phyloP scores from a whole-genome alignment of 2,113 vertebrate species.

The Agelaius phoeniceus region DNA sequence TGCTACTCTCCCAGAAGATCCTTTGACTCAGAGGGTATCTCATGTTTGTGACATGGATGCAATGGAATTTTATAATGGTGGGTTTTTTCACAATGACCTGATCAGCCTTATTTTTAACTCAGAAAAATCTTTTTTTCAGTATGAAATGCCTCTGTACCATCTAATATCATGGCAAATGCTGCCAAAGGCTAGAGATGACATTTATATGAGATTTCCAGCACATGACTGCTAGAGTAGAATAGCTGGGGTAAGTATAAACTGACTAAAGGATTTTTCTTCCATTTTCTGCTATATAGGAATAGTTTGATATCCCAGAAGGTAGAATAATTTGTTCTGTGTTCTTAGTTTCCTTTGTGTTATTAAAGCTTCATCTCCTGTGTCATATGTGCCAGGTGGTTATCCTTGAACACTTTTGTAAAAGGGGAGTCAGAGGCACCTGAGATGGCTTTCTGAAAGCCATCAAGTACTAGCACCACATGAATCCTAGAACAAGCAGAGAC shows the following conservation, averaged over 20 bases:
- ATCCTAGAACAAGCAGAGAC: background rate
- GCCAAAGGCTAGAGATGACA: background rate
- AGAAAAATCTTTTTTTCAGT: background rate
- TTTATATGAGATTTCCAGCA: background rate
- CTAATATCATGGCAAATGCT: background rate
- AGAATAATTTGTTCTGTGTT: constrained; percentile 14
- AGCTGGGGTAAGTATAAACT: background rate
- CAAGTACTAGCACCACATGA: background rate
- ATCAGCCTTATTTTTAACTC: background rate
- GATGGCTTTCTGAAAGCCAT: background rate
- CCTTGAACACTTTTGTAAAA: background rate
- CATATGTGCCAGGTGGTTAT: background rate
- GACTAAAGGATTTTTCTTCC: background rate
- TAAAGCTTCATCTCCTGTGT: background rate
- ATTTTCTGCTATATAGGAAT: background rate
- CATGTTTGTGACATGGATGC: background rate
- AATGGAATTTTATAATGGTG: background rate
- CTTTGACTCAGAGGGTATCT: background rate
- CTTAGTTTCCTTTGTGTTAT: background rate
- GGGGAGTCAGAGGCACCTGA: background rate
- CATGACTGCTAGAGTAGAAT: background rate
- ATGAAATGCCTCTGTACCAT: background rate
- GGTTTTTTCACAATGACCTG: background rate
- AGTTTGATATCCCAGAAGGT: background rate
- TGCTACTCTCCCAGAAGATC: background rate